Base-by-base conservation (phyloP, 2,797 vertebrate genomes). In the Pseudotriccus pelzelni region DNA sequence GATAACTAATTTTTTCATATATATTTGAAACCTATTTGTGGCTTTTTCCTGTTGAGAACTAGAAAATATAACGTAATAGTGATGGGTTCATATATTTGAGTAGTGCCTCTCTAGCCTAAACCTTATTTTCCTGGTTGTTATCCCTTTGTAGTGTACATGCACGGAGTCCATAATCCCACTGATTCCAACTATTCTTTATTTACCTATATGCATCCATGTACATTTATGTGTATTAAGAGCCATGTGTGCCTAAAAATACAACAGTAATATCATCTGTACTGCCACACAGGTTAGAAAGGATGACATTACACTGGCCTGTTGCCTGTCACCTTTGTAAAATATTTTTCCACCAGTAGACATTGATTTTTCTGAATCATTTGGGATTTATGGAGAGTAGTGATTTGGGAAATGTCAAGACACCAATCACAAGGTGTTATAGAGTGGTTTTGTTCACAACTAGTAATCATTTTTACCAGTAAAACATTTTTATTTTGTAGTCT, bases 281-380 rank as follows among this genome's bases (percentile, higher is more conserved):
- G 56, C 34, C 67, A 74, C 64, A 53, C 24, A 64, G 68, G 60
- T 91, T 87, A 56, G 64, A 91, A 89, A 36, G 34, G 25, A 34
- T 66, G 82, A 64, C 49, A 30, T 60, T 89, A 34, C 21, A 30
- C 30, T 73, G 76, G 74, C 62, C 36, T 76, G 36, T 79, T 63
- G 60, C 87, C 76, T 95, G 87, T 86, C 95, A 83, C 37, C 60
- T 82, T 47, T 68, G 10, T 80, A 23, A 96, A 86, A 24, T 92
- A 82, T 74, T 89, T 58, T 70, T 90, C 83, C 94, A 78, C 89
- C 69, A 89, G 83, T 67, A 72, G 53, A 56, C 91, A 94, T 95
- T 95, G 89, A 96, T 97, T 96, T 96, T 92, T 89, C 78, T 94
- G 92, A 94, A 80, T 92, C 73, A 76, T 96, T 77, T 62, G 37